Evolutionary conservation across 2,888 invertebrate species (phyloP).

Genomic region (Lamproptera curius): DNA sequence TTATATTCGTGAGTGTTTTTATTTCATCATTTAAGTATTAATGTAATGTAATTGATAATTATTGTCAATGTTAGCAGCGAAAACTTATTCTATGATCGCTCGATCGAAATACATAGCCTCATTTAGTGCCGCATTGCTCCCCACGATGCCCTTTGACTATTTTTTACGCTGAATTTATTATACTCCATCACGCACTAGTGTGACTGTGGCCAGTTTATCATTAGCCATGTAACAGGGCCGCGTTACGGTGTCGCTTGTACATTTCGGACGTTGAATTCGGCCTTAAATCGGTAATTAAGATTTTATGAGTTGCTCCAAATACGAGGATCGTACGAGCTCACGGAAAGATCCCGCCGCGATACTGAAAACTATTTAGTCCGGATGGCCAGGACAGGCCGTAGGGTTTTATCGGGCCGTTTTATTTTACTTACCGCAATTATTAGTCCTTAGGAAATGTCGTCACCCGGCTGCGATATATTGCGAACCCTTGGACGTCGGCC

Average conservation of each 20-base stretch:
- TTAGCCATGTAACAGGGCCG: conserved; percentile 36
- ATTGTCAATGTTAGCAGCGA: no score
- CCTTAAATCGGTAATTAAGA: conserved; percentile 34
- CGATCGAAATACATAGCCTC: conserved; percentile 9
- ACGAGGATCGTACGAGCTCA: conserved; percentile 1
- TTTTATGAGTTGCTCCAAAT: conserved; percentile 23
- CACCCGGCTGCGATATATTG: neutral
- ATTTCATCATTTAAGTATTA: no score
- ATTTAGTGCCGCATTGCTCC: conserved; percentile 5
- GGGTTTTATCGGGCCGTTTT: conserved; percentile 10
- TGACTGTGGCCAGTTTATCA: conserved; percentile 59
- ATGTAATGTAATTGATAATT: no score
- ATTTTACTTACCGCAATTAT: conserved; percentile 14
- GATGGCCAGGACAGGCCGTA: conserved; percentile 7
- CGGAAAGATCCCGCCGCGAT: conserved; percentile 22
- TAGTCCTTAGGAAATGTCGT: conserved; percentile 7
- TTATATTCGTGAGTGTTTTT: no score
- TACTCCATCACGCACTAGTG: conserved; percentile 60
- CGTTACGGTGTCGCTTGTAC: conserved; percentile 38
- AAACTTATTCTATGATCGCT: neutral
- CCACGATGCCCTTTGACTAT: conserved; percentile 31
- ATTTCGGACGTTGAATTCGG: conserved; percentile 35
- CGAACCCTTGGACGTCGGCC: no score
- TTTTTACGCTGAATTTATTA: conserved; percentile 56
- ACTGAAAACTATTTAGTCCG: conserved; percentile 20